Conservation (phyloP, 2,797 vertebrate genomes). For the Serranus cabrilla region DNA sequence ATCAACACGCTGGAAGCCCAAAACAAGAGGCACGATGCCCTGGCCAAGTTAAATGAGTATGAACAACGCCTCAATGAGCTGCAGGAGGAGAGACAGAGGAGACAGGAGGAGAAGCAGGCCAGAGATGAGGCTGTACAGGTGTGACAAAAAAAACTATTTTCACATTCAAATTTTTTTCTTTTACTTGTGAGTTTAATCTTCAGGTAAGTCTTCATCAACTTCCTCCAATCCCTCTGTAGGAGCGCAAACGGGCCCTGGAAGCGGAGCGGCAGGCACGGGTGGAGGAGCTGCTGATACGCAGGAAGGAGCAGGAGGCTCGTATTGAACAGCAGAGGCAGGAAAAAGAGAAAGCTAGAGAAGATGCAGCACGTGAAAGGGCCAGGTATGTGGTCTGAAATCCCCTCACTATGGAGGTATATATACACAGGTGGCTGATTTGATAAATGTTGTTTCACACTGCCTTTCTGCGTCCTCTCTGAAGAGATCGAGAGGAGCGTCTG, state of each 20-base stretch:
- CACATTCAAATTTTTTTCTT: background rate
- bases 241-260: slow-evolving; percentile 94
- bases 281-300: slow-evolving; percentile 93
- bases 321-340: slow-evolving; percentile 98
- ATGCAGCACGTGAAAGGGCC: slow-evolving; percentile 96
- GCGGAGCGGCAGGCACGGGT: slow-evolving; percentile 97
- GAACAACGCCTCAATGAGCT: slow-evolving; percentile 97
- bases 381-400: slow-evolving; percentile 83
- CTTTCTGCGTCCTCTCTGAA: slow-evolving; percentile 59
- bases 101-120: slow-evolving; percentile 98
- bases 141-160: background rate
- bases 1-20: slow-evolving; percentile 99
- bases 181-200: background rate
- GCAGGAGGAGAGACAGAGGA: slow-evolving; percentile 94
- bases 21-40: slow-evolving; percentile 96
- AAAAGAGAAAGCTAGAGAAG: slow-evolving; percentile 96
- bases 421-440: background rate
- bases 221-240: slow-evolving; percentile 77
- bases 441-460: background rate
- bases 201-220: background rate
- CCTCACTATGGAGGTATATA: background rate
- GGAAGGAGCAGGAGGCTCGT: slow-evolving; percentile 96
- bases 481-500: slow-evolving; percentile 95
- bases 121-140: slow-evolving; percentile 99
- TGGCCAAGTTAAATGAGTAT: slow-evolving; percentile 97